Evolutionary conservation across 2,113 vertebrate genomes (phyloP), one percentile per base, ranked within the genome.

Genomic region (Ptilorrhoa leucosticta): DNA sequence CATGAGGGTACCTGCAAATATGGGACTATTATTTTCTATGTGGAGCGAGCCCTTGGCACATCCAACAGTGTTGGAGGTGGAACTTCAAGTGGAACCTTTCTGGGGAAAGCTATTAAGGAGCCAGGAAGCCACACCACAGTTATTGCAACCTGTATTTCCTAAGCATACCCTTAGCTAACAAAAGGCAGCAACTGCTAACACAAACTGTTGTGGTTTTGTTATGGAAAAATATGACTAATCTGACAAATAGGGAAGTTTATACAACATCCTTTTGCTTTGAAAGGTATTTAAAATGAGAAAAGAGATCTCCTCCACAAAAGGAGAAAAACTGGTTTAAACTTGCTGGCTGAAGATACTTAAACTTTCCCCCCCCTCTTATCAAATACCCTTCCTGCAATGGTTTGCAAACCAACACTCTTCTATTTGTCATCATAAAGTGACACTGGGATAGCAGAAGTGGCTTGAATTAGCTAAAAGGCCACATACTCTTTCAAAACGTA

Each of bases 1-100:
- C 23, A 69, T 4, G 6, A 68, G 12, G 14, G 50, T 76, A 60
- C 23, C 45, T 56, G 42, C 71, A 90, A 66, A 42, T 22, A 88
- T 1, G 2, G 20, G 31, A 21, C 35, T 53, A 71, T 44, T 17
- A 3, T 44, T 57, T 79, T 30, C 54, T 30, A 4, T 19, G 15
- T 2, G 3, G 15, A 31, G 7, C 0, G 0, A 72, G 60, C 31
- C n/a, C 53, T 54, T 69, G 65, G 71, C 13, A 31, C 0, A 11
- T 17, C 57, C 20, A 83, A 12, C 11, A 72, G 57, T 44, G 35
- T 30, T 83, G 31, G 50, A 87, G 61, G 56, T 75, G 6, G 40
- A 96, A 72, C 30, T 63, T 26, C 64, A 87, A 57, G 14, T 22
- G 5, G 83, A 81, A 17, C 5, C 47, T 42, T 71, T 33, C 68